Percentiles rank a stretch among this genome's conserved stretches.
These are phyloP conservation scores for Pocillopora verrucosa DNA, from an alignment of 64 coral and sea anemone species.

Conservation along the genomic window DNA sequence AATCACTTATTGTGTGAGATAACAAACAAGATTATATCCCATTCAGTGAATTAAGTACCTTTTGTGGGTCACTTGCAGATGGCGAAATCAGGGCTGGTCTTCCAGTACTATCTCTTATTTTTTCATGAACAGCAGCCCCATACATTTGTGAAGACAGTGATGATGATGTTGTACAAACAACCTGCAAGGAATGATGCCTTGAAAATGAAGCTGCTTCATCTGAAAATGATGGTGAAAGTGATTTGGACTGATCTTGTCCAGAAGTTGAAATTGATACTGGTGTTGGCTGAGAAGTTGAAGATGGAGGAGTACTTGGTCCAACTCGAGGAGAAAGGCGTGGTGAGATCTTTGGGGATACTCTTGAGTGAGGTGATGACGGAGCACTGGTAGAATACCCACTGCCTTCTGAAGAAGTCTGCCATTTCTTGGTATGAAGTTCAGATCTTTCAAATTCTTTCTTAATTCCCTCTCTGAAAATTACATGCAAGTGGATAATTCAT, in stretches of 20 bases:
- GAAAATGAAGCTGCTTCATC: background rate
- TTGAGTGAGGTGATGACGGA: slow-evolving; percentile 50
- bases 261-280: background rate
- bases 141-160: background rate
- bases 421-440: slow-evolving; percentile 35
- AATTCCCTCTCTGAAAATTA: slow-evolving; percentile 32
- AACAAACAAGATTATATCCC: background rate
- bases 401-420: slow-evolving; percentile 33
- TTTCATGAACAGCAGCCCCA: background rate
- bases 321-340: slow-evolving; percentile 21
- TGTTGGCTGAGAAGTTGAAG: background rate
- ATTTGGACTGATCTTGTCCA: background rate
- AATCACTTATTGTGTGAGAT: slow-evolving; percentile 5
- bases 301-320: background rate
- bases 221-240: background rate
- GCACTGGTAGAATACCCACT: slow-evolving; percentile 10
- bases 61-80: slow-evolving; percentile 5
- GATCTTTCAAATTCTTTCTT: slow-evolving; percentile 41
- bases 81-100: background rate
- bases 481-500: background rate
- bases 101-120: slow-evolving; percentile 6
- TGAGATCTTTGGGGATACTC: slow-evolving; percentile 49
- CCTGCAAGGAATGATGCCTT: background rate
- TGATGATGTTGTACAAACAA: background rate
- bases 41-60: background rate